Evolutionary conservation across 2,888 invertebrate species (phyloP).

Genomic region (Drosophila mimetica): DNA sequence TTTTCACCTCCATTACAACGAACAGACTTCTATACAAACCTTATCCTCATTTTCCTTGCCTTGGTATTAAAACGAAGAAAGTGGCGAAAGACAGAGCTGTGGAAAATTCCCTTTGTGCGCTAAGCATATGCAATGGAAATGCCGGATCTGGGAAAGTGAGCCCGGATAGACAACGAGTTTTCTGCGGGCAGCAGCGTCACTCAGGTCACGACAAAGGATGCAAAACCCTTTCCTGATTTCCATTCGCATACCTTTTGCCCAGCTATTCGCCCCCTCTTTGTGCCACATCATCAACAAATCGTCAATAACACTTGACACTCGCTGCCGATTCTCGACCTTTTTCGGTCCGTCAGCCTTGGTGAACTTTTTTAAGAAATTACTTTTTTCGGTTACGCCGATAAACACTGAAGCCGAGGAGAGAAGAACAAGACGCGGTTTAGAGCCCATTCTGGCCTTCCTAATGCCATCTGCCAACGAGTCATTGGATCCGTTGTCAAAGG

Average conservation of each 20-base stretch:
- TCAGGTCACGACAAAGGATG: slow-evolving; percentile 49
- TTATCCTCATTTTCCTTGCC: slow-evolving; percentile 18
- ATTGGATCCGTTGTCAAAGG: slow-evolving; percentile 54
- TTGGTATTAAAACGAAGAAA: slow-evolving; percentile 30
- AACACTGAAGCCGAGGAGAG: slow-evolving; percentile 37
- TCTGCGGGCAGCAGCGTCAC: slow-evolving; percentile 25
- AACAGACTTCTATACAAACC: slow-evolving; percentile 51
- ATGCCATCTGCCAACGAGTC: slow-evolving; percentile 39
- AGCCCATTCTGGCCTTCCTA: slow-evolving; percentile 4
- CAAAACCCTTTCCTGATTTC: slow-evolving; percentile 49
- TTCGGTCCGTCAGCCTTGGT: slow-evolving; percentile 34
- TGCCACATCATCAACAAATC: slow-evolving; percentile 78
- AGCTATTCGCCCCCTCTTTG: slow-evolving; percentile 47
- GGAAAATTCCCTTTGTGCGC: slow-evolving; percentile 24
- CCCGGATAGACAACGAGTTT: slow-evolving; percentile 10
- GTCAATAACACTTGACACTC: slow-evolving; percentile 78
- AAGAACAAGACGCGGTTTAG: slow-evolving; percentile 11
- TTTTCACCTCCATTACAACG: slow-evolving; percentile 20
- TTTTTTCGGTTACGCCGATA: slow-evolving; percentile 59
- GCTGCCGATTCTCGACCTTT: slow-evolving; percentile 52
- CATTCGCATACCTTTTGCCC: slow-evolving; percentile 51
- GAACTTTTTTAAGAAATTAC: slow-evolving; percentile 74
- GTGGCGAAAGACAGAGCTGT: slow-evolving; percentile 10
- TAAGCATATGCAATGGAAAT: slow-evolving; percentile 45
- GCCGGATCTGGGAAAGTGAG: slow-evolving; percentile 23